A percentile compares a stretch with the other conserved stretches of the same genome.
Conservation (phyloP, 2,113 vertebrate genomes). For the Mionectes macconnelli region DNA sequence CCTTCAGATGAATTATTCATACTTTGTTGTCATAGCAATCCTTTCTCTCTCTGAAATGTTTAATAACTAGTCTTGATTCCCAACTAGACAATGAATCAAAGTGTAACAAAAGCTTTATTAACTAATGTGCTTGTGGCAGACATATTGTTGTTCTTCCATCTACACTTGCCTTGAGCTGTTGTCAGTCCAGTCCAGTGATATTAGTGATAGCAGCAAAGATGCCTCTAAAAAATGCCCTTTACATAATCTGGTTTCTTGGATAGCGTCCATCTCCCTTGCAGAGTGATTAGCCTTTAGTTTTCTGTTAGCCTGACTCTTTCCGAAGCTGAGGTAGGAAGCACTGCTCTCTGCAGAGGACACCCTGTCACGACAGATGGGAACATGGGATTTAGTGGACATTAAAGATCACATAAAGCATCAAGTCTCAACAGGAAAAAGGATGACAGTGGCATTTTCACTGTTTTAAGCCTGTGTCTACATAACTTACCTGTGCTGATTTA, state of each 20-base stretch:
- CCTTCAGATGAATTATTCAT: constrained; percentile 67
- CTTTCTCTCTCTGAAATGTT: constrained; percentile 58
- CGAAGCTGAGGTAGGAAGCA: neutral
- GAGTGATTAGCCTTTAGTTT: neutral
- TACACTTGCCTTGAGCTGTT: neutral
- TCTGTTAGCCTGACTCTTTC: neutral
- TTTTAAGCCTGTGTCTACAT: neutral
- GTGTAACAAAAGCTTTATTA: constrained; percentile 56
- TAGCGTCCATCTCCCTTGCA: neutral
- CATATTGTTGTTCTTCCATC: neutral
- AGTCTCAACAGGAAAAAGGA: neutral
- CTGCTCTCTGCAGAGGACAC: neutral
- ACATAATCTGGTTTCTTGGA: neutral
- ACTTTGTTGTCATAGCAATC: constrained; percentile 66
- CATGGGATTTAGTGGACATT: neutral
- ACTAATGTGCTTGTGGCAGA: neutral
- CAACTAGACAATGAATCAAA: constrained; percentile 39
- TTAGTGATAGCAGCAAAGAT: neutral
- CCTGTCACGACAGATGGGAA: accelerated
- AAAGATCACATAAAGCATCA: neutral
- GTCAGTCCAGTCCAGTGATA: neutral
- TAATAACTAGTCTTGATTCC: constrained; percentile 62
- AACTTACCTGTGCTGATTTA: neutral
- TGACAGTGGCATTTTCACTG: neutral
- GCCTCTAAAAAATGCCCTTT: neutral